Percentiles rank a stretch among this genome's conserved stretches.
Evolutionary conservation across 2,888 invertebrate genomes (phyloP).

Genomic region (Eupithecia dodoneata): DNA sequence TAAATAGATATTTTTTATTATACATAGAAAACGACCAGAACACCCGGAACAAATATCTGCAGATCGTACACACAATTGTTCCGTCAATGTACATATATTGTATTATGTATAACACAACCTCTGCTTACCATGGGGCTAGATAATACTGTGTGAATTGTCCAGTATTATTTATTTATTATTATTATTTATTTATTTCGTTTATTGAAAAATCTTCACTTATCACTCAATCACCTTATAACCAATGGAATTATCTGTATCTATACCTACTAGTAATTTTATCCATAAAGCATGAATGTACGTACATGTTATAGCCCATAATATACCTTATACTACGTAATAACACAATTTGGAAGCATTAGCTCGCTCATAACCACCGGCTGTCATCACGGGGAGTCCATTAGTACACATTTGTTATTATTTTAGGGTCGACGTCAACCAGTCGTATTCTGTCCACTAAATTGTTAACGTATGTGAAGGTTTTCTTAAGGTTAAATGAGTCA

Average conservation of each 20-base stretch:
- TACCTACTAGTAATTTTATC: background rate
- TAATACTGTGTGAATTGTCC: too few relatives aligned
- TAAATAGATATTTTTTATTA: too few relatives aligned
- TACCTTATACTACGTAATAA: conserved; percentile 22
- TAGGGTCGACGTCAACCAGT: conserved; percentile 1
- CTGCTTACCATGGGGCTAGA: too few relatives aligned
- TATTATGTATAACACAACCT: too few relatives aligned
- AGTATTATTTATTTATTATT: too few relatives aligned
- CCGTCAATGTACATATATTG: too few relatives aligned
- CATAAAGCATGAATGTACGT: background rate
- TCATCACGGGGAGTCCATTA: conserved; percentile 37
- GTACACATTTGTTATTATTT: conserved; percentile 29
- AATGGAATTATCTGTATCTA: background rate
- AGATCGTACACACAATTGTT: too few relatives aligned
- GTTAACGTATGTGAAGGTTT: background rate
- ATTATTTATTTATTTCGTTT: too few relatives aligned
- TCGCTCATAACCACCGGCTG: conserved; percentile 27
- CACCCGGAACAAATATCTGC: too few relatives aligned
- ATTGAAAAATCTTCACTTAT: too few relatives aligned
- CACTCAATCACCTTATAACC: background rate
- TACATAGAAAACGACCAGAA: too few relatives aligned
- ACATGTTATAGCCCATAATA: background rate
- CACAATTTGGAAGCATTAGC: conserved; percentile 36
- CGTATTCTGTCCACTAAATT: background rate
- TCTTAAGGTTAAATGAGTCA: too few relatives aligned